Conservation (phyloP, 2,113 vertebrate species). For the Pelvicachromis taeniatus region DNA sequence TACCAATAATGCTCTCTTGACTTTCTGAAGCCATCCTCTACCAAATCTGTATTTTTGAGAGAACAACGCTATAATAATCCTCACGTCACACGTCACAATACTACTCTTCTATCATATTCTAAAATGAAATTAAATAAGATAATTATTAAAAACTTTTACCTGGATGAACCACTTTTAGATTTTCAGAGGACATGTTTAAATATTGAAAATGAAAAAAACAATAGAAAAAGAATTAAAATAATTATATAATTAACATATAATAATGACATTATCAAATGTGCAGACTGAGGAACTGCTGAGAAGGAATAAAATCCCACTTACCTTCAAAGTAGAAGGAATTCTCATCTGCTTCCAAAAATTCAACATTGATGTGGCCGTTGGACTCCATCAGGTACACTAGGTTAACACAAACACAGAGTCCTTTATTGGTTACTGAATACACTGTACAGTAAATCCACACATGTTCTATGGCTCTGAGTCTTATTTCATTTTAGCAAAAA, state of each 20-base stretch:
- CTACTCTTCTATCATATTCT: not conserved
- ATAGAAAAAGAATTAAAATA: not conserved
- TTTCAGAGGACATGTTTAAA: not conserved
- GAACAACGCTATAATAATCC: not conserved
- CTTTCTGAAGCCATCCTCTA: fast-evolving
- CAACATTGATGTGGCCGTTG: fast-evolving
- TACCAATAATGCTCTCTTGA: fast-evolving
- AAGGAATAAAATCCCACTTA: not conserved
- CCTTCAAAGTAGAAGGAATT: slow-evolving; percentile 27
- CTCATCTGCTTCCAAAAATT: fast-evolving
- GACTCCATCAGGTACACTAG: not conserved
- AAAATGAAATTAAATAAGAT: not conserved
- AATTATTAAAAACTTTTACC: not conserved
- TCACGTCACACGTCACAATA: not conserved
- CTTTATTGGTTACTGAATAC: not conserved
- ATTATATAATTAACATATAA: not conserved
- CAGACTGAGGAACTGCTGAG: not conserved
- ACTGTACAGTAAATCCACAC: not conserved
- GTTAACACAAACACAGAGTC: not conserved
- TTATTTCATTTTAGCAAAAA: no score
- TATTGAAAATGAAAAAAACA: not conserved
- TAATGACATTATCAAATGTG: not conserved
- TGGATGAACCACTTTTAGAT: not conserved
- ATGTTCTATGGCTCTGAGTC: no score
- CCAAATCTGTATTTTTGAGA: not conserved